These are phyloP conservation scores for Megalurothrips usitatus DNA, from an alignment of 2,888 invertebrate species.

Conservation along the genomic window DNA sequence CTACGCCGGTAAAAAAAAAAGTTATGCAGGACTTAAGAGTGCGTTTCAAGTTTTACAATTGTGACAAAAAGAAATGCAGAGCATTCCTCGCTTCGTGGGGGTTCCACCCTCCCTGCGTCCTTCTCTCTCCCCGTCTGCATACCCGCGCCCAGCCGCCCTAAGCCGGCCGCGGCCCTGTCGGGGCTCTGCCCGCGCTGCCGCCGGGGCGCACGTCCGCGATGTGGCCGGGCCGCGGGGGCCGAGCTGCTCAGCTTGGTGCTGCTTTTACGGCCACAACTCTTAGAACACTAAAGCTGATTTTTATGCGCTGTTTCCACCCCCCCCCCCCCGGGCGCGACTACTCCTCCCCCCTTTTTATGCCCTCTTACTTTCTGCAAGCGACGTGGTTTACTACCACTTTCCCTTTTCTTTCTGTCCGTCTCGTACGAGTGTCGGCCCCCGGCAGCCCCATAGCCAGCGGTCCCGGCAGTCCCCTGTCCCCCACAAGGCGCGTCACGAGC, in stretches of 20 bases:
- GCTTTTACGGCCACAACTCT: conserved; percentile 13
- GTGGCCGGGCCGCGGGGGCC: not conserved
- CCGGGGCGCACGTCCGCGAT: too few species aligned
- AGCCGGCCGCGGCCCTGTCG: too few species aligned
- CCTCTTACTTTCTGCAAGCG: conserved; percentile 25
- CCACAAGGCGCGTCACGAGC: too few species aligned
- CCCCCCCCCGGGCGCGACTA: not conserved
- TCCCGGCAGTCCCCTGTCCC: too few species aligned
- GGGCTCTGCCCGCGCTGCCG: not conserved
- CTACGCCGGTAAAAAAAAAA: too few species aligned
- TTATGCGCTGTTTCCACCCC: conserved; percentile 22
- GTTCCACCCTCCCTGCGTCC: not conserved
- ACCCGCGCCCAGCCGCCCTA: not conserved
- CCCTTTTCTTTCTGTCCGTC: not conserved
- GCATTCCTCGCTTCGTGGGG: too few species aligned
- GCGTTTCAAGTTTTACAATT: too few species aligned
- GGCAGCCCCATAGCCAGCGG: not conserved
- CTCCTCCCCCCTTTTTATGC: not conserved
- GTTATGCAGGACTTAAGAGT: too few species aligned
- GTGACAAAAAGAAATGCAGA: too few species aligned
- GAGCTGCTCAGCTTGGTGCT: not conserved
- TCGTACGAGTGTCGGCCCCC: not conserved
- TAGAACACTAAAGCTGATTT: conserved; percentile 26
- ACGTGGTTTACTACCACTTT: conserved; percentile 21
- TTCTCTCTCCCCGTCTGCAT: not conserved